These are phyloP conservation scores for Dasyurus viverrinus DNA, from an alignment of 2,113 vertebrate genomes.

Conservation along the genomic window DNA sequence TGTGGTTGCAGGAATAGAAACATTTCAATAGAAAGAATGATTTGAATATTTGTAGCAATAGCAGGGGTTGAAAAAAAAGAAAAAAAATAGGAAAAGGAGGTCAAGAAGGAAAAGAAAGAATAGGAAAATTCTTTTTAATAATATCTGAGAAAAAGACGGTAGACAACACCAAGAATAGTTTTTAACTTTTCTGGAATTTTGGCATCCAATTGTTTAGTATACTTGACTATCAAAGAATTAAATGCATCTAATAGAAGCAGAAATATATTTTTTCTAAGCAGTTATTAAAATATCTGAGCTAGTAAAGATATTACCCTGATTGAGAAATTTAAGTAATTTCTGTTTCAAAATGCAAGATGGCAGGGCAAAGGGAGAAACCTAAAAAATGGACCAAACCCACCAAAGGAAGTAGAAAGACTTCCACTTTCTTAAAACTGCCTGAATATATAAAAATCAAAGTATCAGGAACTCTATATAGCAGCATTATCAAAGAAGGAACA, in stretches of 20 bases:
- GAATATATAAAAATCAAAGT: background rate
- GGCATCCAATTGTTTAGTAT: background rate
- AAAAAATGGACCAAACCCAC: background rate
- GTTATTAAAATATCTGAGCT: background rate
- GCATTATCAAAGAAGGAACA: background rate
- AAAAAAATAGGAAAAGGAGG: background rate
- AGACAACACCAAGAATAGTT: background rate
- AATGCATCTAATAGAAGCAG: background rate
- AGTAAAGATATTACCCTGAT: background rate
- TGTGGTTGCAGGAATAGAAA: background rate
- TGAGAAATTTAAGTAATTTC: background rate
- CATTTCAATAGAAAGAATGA: slow-evolving; percentile 17
- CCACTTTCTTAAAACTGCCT: background rate
- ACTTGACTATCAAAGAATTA: background rate
- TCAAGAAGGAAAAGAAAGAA: background rate
- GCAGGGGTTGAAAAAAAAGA: background rate
- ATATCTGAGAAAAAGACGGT: background rate
- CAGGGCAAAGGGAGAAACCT: background rate
- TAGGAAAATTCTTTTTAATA: background rate
- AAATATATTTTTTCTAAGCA: background rate
- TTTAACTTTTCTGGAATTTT: background rate
- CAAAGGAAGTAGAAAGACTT: background rate
- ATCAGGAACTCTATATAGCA: background rate
- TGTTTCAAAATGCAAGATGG: background rate
- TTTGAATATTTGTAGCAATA: background rate